Evolutionary conservation across 2,797 vertebrate species (phyloP), one percentile per base, ranked within the genome.

Genomic region (Thalassophryne amazonica): DNA sequence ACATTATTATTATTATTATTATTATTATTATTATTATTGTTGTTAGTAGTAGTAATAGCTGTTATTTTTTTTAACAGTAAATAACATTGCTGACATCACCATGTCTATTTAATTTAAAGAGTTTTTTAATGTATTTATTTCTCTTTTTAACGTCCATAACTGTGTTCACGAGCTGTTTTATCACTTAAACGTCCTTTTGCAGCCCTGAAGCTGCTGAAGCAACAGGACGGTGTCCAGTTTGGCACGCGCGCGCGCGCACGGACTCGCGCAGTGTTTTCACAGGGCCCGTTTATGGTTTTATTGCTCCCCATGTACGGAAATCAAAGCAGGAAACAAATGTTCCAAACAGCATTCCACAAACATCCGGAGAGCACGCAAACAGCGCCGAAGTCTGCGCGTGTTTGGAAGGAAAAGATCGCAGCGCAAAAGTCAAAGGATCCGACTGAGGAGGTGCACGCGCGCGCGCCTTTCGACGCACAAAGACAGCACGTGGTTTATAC

Each of bases 241-340:
- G 53, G 45, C 59, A 42, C 55, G 17, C 22, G 16, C 33, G 43
- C 40, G 16, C 46, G 40, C 46, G 40, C 49, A 38, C 41, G 19
- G 17, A 25, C 6, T 2, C 18, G 17, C 12, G 3, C 55, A 11
- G 0, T 86, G 80, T 86, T 88, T 84, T 84, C 67, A 62, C 80
- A 84, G 74, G 31, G 62, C 37, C 24, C 4, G 2, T 83, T 88
- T 86, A 88, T 87, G 85, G 82, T 16, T 88, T 87, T 85, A 87
- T 86, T 63, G 84, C 86, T 75, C 76, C 56, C 75, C 73, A 68
- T 84, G 77, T 85, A 85, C 74, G 82, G 79, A 86, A 85, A 85
- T 87, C 79, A 87, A 85, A 86, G 85, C 77, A 80, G 82, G 83
- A 87, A 84, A 81, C 85, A 88, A 86, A 86, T 67, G 85, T 29